These are phyloP conservation scores for Urocitellus parryii DNA, from an alignment of 2,113 vertebrate species.

Conservation along the genomic window DNA sequence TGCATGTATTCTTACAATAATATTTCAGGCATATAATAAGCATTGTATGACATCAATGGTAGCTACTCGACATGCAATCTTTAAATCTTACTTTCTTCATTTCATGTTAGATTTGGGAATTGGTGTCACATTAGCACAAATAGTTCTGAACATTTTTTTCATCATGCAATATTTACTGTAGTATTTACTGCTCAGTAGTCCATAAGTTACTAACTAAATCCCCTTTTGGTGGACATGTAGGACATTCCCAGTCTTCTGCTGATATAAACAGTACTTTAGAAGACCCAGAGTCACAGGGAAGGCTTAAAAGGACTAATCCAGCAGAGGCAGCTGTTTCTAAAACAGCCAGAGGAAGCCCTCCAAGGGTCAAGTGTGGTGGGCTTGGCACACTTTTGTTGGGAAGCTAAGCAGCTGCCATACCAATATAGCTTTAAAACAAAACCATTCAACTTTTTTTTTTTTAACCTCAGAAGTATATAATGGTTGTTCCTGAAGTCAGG, in stretches of 20 bases:
- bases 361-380: fast-evolving
- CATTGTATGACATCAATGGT: background rate
- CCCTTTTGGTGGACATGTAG: background rate
- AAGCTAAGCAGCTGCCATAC: background rate
- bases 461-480: background rate
- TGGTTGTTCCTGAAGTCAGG: background rate
- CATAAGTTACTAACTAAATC: background rate
- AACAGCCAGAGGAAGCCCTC: fast-evolving
- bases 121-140: background rate
- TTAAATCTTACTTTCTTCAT: background rate
- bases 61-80: background rate
- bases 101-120: fast-evolving
- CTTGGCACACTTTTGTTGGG: background rate
- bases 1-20: background rate
- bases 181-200: background rate
- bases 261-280: background rate
- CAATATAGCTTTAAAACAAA: background rate
- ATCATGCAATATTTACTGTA: too few species aligned
- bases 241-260: background rate
- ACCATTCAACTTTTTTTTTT: background rate
- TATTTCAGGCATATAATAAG: background rate
- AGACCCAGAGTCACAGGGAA: background rate
- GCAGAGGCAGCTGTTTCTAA: background rate
- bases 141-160: background rate
- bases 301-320: background rate